Conservation (phyloP, 2,888 invertebrate species). For the Drosophila neonasuta region DNA sequence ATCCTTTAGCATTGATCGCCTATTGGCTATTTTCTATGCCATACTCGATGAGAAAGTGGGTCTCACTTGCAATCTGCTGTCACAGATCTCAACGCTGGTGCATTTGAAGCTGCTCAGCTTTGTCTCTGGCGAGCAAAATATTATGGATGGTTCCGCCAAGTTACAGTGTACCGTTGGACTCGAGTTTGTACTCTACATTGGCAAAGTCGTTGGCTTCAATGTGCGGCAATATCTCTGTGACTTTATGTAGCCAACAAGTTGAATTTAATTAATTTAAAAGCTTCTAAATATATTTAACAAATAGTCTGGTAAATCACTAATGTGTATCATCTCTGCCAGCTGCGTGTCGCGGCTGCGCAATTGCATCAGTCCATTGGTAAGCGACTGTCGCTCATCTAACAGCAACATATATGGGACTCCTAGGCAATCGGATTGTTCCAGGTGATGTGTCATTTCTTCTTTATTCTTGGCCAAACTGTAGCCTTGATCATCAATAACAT, state of each 20-base stretch:
- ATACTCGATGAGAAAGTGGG: conserved; percentile 93
- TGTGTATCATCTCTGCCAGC: conserved; percentile 88
- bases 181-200: conserved; percentile 90
- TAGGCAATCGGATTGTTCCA: conserved; percentile 72
- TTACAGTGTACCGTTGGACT: conserved; percentile 93
- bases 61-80: conserved; percentile 92
- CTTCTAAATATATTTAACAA: conserved; percentile 83
- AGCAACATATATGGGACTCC: conserved; percentile 89
- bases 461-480: conserved; percentile 47
- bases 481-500: not conserved
- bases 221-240: conserved; percentile 90
- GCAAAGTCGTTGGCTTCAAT: conserved; percentile 90
- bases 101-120: conserved; percentile 89
- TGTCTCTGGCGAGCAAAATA: conserved; percentile 87
- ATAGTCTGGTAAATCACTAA: conserved; percentile 86
- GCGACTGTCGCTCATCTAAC: conserved; percentile 86
- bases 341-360: conserved; percentile 86
- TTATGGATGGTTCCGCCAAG: conserved; percentile 88
- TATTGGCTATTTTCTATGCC: conserved; percentile 94
- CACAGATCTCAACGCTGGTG: conserved; percentile 93
- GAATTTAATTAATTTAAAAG: conserved; percentile 13
- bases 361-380: conserved; percentile 88
- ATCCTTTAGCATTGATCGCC: conserved; percentile 90
- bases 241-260: conserved; percentile 82
- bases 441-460: conserved; percentile 61